These are phyloP conservation scores for Balaenoptera acutorostrata DNA, from an alignment of 2,113 vertebrate genomes.

Conservation along the genomic window DNA sequence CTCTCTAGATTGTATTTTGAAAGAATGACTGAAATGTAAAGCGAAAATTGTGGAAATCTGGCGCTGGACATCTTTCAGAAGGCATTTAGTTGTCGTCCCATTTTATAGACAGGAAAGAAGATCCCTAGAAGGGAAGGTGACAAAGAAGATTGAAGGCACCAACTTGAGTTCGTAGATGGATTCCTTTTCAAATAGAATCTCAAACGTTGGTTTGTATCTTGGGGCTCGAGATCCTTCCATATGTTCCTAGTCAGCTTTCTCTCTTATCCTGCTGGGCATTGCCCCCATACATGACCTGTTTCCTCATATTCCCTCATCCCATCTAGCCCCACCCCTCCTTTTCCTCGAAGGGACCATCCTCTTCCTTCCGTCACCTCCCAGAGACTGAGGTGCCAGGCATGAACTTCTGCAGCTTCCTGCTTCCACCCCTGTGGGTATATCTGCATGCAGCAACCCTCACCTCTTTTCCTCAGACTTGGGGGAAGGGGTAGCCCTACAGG, in stretches of 20 bases:
- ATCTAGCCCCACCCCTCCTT: not conserved
- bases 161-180: not conserved
- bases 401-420: not conserved
- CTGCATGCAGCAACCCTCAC: not conserved
- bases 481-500: fast-evolving
- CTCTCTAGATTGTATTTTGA: not conserved
- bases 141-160: not conserved
- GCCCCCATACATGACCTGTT: not conserved
- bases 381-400: not conserved
- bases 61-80: not conserved
- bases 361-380: not conserved
- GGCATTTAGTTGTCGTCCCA: not conserved
- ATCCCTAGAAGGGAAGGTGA: not conserved
- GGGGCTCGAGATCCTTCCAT: not conserved
- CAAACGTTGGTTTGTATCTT: not conserved
- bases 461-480: not conserved
- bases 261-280: not conserved
- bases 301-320: not conserved
- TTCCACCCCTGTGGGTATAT: not conserved
- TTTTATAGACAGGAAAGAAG: not conserved
- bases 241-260: not conserved
- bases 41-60: not conserved
- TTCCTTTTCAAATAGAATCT: not conserved
- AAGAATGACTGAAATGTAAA: not conserved
- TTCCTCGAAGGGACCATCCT: not conserved